Base-by-base conservation (phyloP, 2,888 invertebrate genomes). In the Cephus pulcher region DNA sequence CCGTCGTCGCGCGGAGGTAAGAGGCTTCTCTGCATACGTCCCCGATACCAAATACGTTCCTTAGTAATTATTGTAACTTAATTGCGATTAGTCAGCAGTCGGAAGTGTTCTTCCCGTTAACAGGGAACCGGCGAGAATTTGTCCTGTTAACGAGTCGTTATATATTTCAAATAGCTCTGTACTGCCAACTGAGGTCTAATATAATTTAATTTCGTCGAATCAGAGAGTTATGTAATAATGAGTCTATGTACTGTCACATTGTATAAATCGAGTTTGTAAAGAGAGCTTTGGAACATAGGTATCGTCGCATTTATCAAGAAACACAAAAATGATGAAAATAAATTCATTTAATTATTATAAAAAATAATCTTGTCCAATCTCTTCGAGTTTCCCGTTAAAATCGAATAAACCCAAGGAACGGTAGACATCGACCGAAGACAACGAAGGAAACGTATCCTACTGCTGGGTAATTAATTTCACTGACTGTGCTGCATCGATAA, bases 51-150 rank as follows among this genome's bases (percentile, higher is more conserved):
- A 74, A 34, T 74, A 74, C 32, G 74, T 34, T 74, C 23, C 74
- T 56, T 75, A 75, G 56, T 69, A 40, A 33, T 40, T 75, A 40
- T 40, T 32, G 56, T 75, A 40, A 75, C 35, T 74, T n/a, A 75
- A 56, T 23, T 56, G 23, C 35, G 56, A 75, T 69, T 75, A 75
- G 75, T 75, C 75, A 75, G 75, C 75, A 75, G 75, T 75, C 75
- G 23, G 75, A 37, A 56, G 75, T 33, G 12, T 35, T 75, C 11
- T 30, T 30, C n/a, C 23, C 32, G 23, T 37, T 40, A 33, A 56
- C 12, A 33, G 23, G 12, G 2, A 32, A 74, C 33, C 30, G 74
- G 30, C n/a, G 34, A 35, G 35, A 74, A 74, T 35, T 33, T 9
- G 32, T 37, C 33, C 15, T 40, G 37, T 23, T 71, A 76, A 33